Evolutionary conservation across 2,113 vertebrate species (phyloP), one percentile per base, ranked within the genome.

Genomic region (Epinephelus cyanopodus): DNA sequence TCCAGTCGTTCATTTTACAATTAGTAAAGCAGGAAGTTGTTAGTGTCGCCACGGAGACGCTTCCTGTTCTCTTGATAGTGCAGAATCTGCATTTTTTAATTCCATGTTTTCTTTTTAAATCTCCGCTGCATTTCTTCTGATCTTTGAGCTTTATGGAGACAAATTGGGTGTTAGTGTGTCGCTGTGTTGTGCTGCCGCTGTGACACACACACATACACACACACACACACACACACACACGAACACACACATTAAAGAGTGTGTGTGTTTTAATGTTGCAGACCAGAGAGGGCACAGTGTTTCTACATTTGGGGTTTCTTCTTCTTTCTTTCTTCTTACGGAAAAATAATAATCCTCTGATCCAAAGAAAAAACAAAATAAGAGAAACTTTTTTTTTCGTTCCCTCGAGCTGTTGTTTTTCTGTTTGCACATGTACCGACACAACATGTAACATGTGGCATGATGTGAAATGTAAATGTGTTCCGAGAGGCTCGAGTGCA

Each of bases 1-100:
- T 66, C 47, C 57, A 27, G 76, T 90, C 67, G 2, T 82, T 87
- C 64, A 79, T 90, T 90, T 81, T 90, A 85, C 89, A 92, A 93
- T 93, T 92, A 93, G 87, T 42, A 75, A 78, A 86, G 84, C 90
- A 89, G 88, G 88, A 82, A 91, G 91, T 91, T 78, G 74, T 82
- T 84, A 86, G 72, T n/a, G 72, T 61, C 5, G 27, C 84, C 85
- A 73, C 56, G 71, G 72, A 57, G 8, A 81, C 68, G 61, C 88
- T 91, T 90, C 86, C 80, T 90, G 87, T 82, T 60, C 83, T 57
- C 18, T 53, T 90, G 76, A 90, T 87, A 79, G 84, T 21, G 60
- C 42, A 48, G 37, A 85, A 87, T 90, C 81, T 73, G 75, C 81
- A 50, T 91, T 63, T 82, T 66, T 82, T 69, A 2, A 23, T 47